Conservation (phyloP, 2,888 invertebrate species). For the Archaeoteleia sp. region DNA sequence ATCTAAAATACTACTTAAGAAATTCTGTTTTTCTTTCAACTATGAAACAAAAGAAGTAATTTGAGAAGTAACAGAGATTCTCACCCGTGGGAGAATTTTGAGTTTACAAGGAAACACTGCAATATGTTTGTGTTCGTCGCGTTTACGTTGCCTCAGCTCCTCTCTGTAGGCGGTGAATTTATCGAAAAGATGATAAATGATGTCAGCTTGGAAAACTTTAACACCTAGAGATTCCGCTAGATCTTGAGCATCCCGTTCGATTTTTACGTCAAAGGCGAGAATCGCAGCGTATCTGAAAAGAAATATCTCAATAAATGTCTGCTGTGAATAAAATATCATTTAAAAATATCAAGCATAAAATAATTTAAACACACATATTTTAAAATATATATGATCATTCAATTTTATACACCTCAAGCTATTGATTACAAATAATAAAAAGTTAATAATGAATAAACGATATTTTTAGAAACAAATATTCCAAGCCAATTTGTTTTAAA, state of each 20-base stretch:
- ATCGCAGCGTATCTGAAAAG: slow-evolving; percentile 91
- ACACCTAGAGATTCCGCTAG: slow-evolving; percentile 95
- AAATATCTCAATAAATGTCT: slow-evolving; percentile 12
- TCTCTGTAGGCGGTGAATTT: slow-evolving; percentile 95
- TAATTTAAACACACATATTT: too few species aligned
- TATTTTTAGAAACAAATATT: too few species aligned
- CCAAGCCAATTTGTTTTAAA: too few species aligned
- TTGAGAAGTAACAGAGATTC: slow-evolving; percentile 24
- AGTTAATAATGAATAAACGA: too few species aligned
- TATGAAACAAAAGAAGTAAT: background rate
- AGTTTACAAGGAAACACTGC: slow-evolving; percentile 99
- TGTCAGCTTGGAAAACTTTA: slow-evolving; percentile 98
- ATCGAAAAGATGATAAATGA: slow-evolving; percentile 99
- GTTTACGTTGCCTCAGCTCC: slow-evolving; percentile 91
- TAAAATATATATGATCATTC: too few species aligned
- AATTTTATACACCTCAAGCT: too few species aligned
- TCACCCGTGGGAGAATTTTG: slow-evolving; percentile 83
- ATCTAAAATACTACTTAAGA: too few species aligned
- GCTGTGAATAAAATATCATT: too few species aligned
- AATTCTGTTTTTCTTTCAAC: too few species aligned
- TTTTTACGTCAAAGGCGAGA: slow-evolving; percentile 99
- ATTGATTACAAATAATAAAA: too few species aligned
- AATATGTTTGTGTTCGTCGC: slow-evolving; percentile 96
- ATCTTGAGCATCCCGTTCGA: slow-evolving; percentile 98
- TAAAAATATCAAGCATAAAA: too few species aligned